These are phyloP conservation scores for Felis chaus DNA, from an alignment of 2,113 vertebrate genomes.

Conservation along the genomic window DNA sequence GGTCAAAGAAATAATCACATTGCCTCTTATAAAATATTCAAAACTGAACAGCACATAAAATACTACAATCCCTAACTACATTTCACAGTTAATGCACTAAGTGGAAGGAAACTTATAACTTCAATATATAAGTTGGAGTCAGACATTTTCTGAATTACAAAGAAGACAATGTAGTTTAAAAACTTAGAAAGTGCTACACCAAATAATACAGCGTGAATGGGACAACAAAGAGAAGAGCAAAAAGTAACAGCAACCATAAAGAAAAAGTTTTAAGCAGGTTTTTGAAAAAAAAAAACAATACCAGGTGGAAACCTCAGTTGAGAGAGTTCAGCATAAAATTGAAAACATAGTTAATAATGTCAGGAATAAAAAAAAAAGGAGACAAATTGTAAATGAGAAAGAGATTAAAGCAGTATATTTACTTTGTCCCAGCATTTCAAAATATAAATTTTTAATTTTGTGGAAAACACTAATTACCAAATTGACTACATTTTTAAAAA, in stretches of 20 bases:
- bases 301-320: background rate
- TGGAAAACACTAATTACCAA: background rate
- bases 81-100: background rate
- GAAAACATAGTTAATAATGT: background rate
- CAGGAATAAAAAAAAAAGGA: background rate
- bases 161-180: background rate
- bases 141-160: background rate
- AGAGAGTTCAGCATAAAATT: background rate
- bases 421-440: background rate
- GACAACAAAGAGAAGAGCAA: background rate
- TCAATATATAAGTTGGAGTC: background rate
- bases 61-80: background rate
- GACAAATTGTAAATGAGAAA: background rate
- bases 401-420: background rate
- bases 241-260: background rate
- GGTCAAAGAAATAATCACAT: background rate
- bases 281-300: background rate
- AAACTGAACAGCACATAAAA: background rate
- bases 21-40: background rate
- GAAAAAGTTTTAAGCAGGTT: background rate
- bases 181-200: background rate
- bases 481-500: background rate
- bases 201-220: background rate
- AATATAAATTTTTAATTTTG: background rate
- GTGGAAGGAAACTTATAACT: background rate